Conservation (phyloP, 2,113 vertebrate genomes). For the western clawed frog (Xenopus tropicalis) region UCB_Xtro_10.0 CM004450.2:86708501-86709000, state of each 20-base stretch:
- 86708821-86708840: background rate
- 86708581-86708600: no score
- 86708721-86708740: slow-evolving; percentile 99
- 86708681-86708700: slow-evolving; percentile 95
- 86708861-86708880: slow-evolving; percentile 81
- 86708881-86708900: slow-evolving; percentile 94
- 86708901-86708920: slow-evolving; percentile 97
- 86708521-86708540: no score
- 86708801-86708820: background rate
- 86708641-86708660: no score
- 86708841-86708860: background rate
- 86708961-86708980: slow-evolving; percentile 91
- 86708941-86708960: slow-evolving; percentile 96
- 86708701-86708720: slow-evolving; percentile 97
- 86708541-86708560: no score
- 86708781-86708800: background rate
- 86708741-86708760: slow-evolving; percentile 93
- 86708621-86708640: no score
- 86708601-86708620: no score
- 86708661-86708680: slow-evolving; percentile 83
- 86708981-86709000: slow-evolving; percentile 93
- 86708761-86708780: slow-evolving; percentile 88
- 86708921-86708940: slow-evolving; percentile 93
- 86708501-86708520: no score
- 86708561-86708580: no score